Evolutionary conservation across 2,888 invertebrate genomes (phyloP).

Genomic region (Rotaria sp.): DNA sequence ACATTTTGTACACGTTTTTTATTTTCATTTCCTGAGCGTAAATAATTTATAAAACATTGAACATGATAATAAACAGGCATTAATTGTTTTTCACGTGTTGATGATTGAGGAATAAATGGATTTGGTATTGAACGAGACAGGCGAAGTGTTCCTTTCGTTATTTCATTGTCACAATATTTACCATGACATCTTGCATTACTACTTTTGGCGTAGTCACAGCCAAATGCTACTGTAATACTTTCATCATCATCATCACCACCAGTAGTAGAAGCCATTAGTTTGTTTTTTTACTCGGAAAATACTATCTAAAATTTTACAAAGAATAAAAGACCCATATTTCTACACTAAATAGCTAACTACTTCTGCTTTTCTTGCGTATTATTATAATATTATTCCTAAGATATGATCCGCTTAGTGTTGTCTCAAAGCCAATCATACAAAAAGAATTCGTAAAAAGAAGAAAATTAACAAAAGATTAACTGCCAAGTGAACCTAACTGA

Average conservation of each 20-base stretch:
- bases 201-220: not conserved
- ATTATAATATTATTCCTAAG: too few species aligned
- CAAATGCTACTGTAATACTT: not conserved
- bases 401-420: too few species aligned
- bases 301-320: not conserved
- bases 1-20: not conserved
- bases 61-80: constrained; percentile 19
- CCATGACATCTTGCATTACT: not conserved
- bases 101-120: not conserved
- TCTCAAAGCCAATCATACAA: too few species aligned
- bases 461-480: too few species aligned
- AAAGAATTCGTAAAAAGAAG: too few species aligned
- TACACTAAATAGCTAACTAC: too few species aligned
- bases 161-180: not conserved
- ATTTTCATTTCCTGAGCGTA: not conserved
- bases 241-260: not conserved
- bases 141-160: not conserved
- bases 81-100: not conserved
- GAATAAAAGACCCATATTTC: too few species aligned
- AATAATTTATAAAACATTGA: not conserved
- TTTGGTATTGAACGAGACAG: not conserved
- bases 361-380: too few species aligned
- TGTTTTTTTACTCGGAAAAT: not conserved
- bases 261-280: not conserved
- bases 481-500: too few species aligned